These are phyloP conservation scores for Synanthedon tipuliformis DNA, from an alignment of 2,888 invertebrate genomes.

Conservation along the genomic window DNA sequence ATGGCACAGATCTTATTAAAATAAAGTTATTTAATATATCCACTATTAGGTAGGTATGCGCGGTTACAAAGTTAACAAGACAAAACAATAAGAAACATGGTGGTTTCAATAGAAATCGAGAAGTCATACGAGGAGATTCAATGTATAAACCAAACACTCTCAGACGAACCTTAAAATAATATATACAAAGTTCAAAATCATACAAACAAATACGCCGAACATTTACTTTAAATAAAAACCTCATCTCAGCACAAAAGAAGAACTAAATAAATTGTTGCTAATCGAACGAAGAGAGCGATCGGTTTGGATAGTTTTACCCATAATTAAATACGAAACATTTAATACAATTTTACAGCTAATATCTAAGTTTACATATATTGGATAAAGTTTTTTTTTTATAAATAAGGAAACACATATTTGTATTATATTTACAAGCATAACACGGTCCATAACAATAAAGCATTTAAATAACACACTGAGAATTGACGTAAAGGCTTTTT, in stretches of 20 bases:
- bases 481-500: slow-evolving; percentile 66
- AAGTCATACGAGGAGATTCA: slow-evolving; percentile 40
- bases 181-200: slow-evolving; percentile 64
- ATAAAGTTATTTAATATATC: not conserved
- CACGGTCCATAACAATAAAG: slow-evolving; percentile 64
- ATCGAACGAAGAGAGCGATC: slow-evolving; percentile 65
- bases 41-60: not conserved
- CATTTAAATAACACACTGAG: slow-evolving; percentile 70
- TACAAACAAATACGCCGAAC: slow-evolving; percentile 23
- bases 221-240: too few relatives aligned
- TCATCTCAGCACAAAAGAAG: too few relatives aligned
- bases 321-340: slow-evolving; percentile 65
- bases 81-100: not conserved
- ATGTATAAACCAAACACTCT: slow-evolving; percentile 19
- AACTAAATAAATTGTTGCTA: slow-evolving; percentile 32
- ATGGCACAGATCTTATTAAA: slow-evolving; percentile 62
- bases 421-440: slow-evolving; percentile 69
- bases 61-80: not conserved
- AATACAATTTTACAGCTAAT: slow-evolving; percentile 69
- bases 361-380: slow-evolving; percentile 63
- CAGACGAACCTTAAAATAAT: slow-evolving; percentile 65
- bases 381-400: slow-evolving; percentile 60
- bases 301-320: slow-evolving; percentile 62
- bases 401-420: slow-evolving; percentile 64
- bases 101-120: slow-evolving; percentile 18